These are phyloP conservation scores for Ametastegia equiseti DNA, from an alignment of 2,888 invertebrate species.

Conservation along the genomic window DNA sequence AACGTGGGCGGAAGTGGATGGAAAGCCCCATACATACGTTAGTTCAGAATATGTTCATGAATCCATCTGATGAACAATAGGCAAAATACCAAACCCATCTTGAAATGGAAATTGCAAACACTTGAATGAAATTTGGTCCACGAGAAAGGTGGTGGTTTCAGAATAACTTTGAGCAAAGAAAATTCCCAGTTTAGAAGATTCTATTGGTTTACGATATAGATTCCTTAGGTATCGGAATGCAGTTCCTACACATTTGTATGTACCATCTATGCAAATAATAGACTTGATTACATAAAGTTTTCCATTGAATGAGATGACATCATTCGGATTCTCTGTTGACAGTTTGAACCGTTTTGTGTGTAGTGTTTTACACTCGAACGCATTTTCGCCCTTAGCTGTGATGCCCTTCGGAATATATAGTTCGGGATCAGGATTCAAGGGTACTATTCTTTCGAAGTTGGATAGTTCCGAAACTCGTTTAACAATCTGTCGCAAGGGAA, in stretches of 20 bases:
- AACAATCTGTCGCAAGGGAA: not conserved
- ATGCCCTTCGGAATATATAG: not conserved
- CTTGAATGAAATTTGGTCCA: not conserved
- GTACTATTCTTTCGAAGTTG: not conserved
- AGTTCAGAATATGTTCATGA: not conserved
- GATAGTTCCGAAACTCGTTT: constrained; percentile 8
- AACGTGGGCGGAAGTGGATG: too few species aligned
- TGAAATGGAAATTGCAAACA: constrained; percentile 1
- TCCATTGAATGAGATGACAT: not conserved
- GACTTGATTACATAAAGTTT: constrained; percentile 18
- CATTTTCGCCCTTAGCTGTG: constrained; percentile 13
- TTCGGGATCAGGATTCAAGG: not conserved
- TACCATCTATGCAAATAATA: not conserved
- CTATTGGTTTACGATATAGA: constrained; percentile 7
- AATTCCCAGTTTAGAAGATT: constrained; percentile 11
- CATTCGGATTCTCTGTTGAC: not conserved
- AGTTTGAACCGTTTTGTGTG: constrained; percentile 17
- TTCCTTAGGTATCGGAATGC: constrained; percentile 10
- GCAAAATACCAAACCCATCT: not conserved
- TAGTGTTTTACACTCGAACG: not conserved
- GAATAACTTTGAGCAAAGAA: not conserved
- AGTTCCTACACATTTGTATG: constrained; percentile 17
- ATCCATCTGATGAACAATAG: constrained; percentile 20
- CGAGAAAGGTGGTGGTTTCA: not conserved
- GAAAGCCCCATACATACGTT: too few species aligned